phyloP scores from a whole-genome alignment of 2,113 vertebrate species.

The Pholis gunnellus region DNA sequence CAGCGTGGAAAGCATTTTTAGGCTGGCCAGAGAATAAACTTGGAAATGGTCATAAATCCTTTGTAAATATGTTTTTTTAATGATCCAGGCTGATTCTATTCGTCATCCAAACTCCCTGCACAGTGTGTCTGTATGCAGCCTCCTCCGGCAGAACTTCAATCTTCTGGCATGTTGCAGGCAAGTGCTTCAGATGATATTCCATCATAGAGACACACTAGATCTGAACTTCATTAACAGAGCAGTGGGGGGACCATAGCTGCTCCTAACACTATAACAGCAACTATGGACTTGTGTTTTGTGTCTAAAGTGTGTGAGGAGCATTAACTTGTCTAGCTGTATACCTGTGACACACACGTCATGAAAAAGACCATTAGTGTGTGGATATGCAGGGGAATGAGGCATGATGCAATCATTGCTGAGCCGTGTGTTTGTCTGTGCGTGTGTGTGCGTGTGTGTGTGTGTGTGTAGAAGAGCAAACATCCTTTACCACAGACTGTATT shows the following conservation, averaged over 20 bases:
- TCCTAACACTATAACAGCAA: too few relatives aligned
- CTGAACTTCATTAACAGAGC: slow-evolving; percentile 29
- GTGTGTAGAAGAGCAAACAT: background rate
- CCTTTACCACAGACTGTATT: background rate
- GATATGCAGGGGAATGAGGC: slow-evolving; percentile 10
- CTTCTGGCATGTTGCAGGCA: too few relatives aligned
- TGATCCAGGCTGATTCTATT: slow-evolving; percentile 37
- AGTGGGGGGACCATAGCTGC: background rate
- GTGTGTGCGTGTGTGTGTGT: background rate
- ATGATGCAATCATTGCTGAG: slow-evolving; percentile 24
- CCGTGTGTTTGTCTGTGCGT: slow-evolving; percentile 9
- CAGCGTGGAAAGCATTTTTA: slow-evolving; percentile 8
- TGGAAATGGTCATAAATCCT: slow-evolving; percentile 64
- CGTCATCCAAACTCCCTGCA: slow-evolving; percentile 36
- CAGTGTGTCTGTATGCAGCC: background rate
- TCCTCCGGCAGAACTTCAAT: background rate
- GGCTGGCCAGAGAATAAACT: background rate
- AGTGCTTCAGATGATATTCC: background rate
- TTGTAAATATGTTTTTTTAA: slow-evolving; percentile 23
- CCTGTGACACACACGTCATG: background rate
- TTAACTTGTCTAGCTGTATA: too few relatives aligned
- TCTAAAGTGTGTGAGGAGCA: background rate
- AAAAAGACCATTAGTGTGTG: background rate
- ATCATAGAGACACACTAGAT: background rate
- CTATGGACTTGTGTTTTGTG: background rate